Evolutionary conservation across 2,888 invertebrate species (phyloP).

Genomic region (Drosophila kambysellisi): DNA sequence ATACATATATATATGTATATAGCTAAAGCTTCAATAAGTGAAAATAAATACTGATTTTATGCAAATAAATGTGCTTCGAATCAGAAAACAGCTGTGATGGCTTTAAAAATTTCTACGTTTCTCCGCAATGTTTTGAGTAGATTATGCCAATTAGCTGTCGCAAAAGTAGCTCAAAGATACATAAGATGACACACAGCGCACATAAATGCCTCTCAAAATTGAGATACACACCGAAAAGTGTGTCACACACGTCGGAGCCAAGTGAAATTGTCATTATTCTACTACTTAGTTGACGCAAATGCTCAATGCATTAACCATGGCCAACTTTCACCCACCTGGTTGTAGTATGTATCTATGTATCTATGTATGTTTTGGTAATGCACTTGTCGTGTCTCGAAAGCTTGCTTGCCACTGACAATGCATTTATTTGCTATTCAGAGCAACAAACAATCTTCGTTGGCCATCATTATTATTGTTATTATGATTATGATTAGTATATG

Average conservation of each 20-base stretch:
- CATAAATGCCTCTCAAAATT: neutral
- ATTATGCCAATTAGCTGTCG: conserved; percentile 5
- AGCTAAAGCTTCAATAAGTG: neutral
- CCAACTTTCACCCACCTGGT: conserved; percentile 51
- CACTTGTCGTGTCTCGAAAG: conserved; percentile 8
- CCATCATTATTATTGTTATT: conserved; percentile 22
- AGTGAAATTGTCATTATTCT: conserved; percentile 56
- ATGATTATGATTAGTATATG: conserved; percentile 36
- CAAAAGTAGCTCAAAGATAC: conserved; percentile 16
- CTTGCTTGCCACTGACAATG: conserved; percentile 38
- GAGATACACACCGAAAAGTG: conserved; percentile 18
- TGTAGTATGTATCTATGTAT: neutral
- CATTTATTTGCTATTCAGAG: conserved; percentile 14
- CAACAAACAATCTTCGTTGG: neutral
- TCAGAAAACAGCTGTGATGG: neutral
- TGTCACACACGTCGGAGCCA: conserved; percentile 40
- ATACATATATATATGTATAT: no score
- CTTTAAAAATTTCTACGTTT: neutral
- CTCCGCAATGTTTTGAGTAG: conserved; percentile 1
- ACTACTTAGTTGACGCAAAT: conserved; percentile 15
- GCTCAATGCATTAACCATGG: conserved; percentile 41
- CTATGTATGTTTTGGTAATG: conserved; percentile 3
- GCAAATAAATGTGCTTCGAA: neutral
- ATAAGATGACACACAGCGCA: conserved; percentile 4
- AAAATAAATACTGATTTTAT: neutral